Percentiles rank a stretch among this genome's conserved stretches.
phyloP scores from a whole-genome alignment of 1,140 invertebrate species.

The Neodiprion fabricii region DNA sequence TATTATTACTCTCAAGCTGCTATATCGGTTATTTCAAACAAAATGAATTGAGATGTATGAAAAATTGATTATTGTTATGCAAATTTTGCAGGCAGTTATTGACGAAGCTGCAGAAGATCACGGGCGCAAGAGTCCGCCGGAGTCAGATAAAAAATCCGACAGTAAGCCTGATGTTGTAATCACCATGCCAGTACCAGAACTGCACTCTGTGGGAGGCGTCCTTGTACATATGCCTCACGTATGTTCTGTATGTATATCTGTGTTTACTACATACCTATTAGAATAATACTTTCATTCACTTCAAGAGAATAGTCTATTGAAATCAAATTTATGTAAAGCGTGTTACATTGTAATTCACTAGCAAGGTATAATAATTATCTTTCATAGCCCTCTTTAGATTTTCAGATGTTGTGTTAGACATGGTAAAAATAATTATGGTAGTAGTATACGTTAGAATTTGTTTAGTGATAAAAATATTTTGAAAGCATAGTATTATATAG shows the following conservation, averaged over 20 bases:
- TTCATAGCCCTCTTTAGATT: too few relatives aligned
- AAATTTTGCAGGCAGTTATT: conserved; percentile 60
- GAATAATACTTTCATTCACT: not conserved
- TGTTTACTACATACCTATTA: conserved; percentile 2
- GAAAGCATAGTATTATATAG: too few relatives aligned
- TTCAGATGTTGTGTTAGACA: too few relatives aligned
- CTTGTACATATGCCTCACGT: conserved; percentile 91
- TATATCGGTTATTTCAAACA: too few relatives aligned
- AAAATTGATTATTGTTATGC: too few relatives aligned
- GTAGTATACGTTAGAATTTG: too few relatives aligned
- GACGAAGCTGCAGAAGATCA: conserved; percentile 69
- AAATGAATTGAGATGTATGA: too few relatives aligned
- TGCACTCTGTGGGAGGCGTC: conserved; percentile 81
- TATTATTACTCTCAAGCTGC: too few relatives aligned
- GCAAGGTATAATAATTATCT: not conserved
- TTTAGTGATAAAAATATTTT: too few relatives aligned
- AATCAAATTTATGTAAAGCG: not conserved
- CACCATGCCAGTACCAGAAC: conserved; percentile 71
- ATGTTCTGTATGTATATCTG: conserved; percentile 64
- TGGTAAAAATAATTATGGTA: too few relatives aligned
- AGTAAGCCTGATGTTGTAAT: conserved; percentile 69
- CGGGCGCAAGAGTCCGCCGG: conserved; percentile 69
- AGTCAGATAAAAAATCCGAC: conserved; percentile 70
- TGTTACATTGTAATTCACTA: not conserved
- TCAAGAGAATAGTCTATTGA: not conserved